A percentile compares a stretch with the other conserved stretches of the same genome.
phyloP scores from a whole-genome alignment of 2,888 invertebrate species.

The Pogonocherus hispidulus region DNA sequence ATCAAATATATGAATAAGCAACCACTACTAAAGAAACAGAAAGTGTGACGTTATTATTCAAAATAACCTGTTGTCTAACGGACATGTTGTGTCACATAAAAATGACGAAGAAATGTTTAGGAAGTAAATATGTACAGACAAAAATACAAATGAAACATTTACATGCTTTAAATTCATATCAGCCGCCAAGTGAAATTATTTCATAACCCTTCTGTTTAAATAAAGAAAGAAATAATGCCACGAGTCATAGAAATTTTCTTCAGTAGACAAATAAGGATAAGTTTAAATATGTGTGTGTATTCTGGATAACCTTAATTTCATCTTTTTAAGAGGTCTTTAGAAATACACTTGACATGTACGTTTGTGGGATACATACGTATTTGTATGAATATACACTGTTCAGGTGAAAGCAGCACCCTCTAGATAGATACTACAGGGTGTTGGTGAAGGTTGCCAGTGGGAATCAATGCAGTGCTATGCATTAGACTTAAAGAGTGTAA shows the following conservation, averaged over 20 bases:
- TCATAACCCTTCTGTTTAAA: constrained; percentile 16
- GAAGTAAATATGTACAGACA: constrained; percentile 11
- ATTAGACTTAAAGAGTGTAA: too few relatives aligned
- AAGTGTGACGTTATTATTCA: background rate
- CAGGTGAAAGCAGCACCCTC: too few relatives aligned
- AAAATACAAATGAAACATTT: constrained; percentile 17
- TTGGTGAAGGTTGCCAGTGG: too few relatives aligned
- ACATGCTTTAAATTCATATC: constrained; percentile 23
- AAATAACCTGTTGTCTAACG: background rate
- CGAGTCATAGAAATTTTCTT: constrained; percentile 19
- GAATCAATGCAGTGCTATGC: too few relatives aligned
- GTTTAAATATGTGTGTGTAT: constrained; percentile 7
- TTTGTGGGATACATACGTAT: too few relatives aligned
- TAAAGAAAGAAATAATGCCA: constrained; percentile 5
- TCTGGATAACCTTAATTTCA: background rate
- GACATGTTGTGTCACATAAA: background rate
- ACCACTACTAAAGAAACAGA: too few relatives aligned
- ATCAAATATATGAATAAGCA: too few relatives aligned
- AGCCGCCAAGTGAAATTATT: constrained; percentile 10
- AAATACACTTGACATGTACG: too few relatives aligned
- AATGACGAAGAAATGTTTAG: constrained; percentile 10
- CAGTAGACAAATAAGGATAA: constrained; percentile 28
- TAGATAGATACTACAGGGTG: too few relatives aligned
- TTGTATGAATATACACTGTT: too few relatives aligned
- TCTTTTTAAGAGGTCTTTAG: background rate